These are phyloP conservation scores for Margaritifera margaritifera DNA, from an alignment of 2,888 invertebrate genomes.

Conservation along the genomic window DNA sequence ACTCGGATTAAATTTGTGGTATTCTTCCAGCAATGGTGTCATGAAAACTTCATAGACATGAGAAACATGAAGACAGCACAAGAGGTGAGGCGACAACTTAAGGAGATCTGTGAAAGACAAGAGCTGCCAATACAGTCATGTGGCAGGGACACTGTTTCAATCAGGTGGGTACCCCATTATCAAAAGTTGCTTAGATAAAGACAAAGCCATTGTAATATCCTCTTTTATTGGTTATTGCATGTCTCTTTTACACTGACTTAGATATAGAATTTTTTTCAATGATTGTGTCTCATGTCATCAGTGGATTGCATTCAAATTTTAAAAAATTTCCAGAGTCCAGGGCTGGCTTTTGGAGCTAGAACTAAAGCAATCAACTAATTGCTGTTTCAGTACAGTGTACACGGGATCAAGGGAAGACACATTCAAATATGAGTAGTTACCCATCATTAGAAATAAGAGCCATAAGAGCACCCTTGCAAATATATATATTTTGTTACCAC, in stretches of 20 bases:
- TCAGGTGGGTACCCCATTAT: conserved; percentile 60
- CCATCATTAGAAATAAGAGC: too few relatives aligned
- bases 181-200: too few relatives aligned
- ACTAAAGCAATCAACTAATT: too few relatives aligned
- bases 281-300: background rate
- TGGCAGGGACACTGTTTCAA: conserved; percentile 72
- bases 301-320: too few relatives aligned
- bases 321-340: too few relatives aligned
- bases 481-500: too few relatives aligned
- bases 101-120: conserved; percentile 80
- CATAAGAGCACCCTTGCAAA: too few relatives aligned
- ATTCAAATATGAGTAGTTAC: too few relatives aligned
- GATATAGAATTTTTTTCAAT: background rate
- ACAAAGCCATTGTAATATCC: too few relatives aligned
- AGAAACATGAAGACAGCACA: conserved; percentile 87
- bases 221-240: background rate
- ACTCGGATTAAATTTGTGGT: background rate
- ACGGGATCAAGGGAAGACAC: too few relatives aligned
- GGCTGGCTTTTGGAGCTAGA: too few relatives aligned
- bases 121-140: conserved; percentile 80
- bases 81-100: conserved; percentile 86
- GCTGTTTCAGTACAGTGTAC: too few relatives aligned
- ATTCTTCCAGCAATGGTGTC: conserved; percentile 82
- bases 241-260: conserved; percentile 1
- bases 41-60: conserved; percentile 88